Base-by-base conservation (phyloP, 2,113 vertebrate species). In the Phylloscopus trochilus region DNA sequence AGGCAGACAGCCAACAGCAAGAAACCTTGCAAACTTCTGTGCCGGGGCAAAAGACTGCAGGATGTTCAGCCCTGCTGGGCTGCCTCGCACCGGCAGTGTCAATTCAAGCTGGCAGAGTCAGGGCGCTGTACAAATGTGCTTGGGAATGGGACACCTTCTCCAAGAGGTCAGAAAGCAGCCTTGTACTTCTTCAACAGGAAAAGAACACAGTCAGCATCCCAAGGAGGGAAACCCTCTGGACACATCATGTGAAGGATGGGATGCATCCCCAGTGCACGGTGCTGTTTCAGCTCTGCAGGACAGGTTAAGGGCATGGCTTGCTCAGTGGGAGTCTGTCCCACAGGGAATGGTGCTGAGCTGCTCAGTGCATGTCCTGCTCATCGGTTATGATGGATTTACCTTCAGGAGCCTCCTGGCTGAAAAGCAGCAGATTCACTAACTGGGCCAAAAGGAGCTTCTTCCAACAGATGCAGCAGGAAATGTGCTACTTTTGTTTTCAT, bases 401-500 rank as follows among this genome's bases (percentile, higher is more conserved):
- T 14, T 9, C 27, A 77, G 39, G 20, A 81, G 49, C 51, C 78
- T 91, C 68, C 58, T n/a, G 62, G 44, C 73, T 89, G 72, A 72
- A 91, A 83, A 89, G 81, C 37, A 87, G 93, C 82, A 91, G 60
- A 91, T 93, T 90, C 52, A 15, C 35, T 39, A 53, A 79, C 43
- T 90, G 82, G 82, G 64, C 59, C 76, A 93, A 69, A 87, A 90
- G 59, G 62, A 94, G 67, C 63, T 93, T 88, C 87, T 74, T 86
- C 63, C 79, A 83, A 69, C 9, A 93, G 60, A 85, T n/a, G 64
- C 90, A 69, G 49, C 56, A 77, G 75, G 79, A 90, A 89, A 84
- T 51, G 69, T 90, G 83, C 90, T 95, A 20, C 26, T 92, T 84
- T 66, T 67, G 63, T 73, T 82, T 55, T 60, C 83, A 53, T 30